Evolutionary conservation across 2,888 invertebrate species (phyloP).

Genomic region (Hyalella azteca): DNA sequence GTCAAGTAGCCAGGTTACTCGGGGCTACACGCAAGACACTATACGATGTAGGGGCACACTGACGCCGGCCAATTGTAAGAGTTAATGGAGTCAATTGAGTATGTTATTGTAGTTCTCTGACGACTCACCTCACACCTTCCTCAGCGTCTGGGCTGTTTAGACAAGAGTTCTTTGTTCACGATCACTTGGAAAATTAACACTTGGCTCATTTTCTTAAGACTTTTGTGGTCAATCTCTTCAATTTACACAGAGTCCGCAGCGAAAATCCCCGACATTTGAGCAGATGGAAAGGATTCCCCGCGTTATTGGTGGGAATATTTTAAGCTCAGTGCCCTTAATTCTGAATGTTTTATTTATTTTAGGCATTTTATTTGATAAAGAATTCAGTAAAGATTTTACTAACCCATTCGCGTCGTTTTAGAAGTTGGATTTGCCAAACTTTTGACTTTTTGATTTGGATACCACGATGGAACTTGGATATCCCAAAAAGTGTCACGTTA

Average conservation of each 20-base stretch:
- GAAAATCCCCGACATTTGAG: background rate
- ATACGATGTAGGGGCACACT: no score
- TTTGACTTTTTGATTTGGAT: no score
- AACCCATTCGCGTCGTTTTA: background rate
- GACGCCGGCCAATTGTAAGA: constrained; percentile 22
- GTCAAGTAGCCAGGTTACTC: background rate
- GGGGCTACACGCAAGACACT: background rate
- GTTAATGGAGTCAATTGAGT: constrained; percentile 25
- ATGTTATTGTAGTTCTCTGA: constrained; percentile 27
- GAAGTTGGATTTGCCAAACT: no score
- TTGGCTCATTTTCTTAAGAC: constrained; percentile 26
- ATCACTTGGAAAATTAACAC: constrained; percentile 33
- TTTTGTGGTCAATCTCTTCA: constrained; percentile 12
- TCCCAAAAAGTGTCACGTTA: no score
- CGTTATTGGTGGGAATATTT: background rate
- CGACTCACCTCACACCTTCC: constrained; percentile 30
- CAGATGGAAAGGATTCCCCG: background rate
- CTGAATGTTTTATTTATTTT: no score
- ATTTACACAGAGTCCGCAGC: constrained; percentile 23
- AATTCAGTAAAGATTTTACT: background rate
- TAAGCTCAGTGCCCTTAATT: no score
- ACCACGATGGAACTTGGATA: no score
- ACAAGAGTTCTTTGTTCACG: constrained; percentile 34
- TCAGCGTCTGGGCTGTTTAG: constrained; percentile 14
- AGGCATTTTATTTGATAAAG: no score